Percentiles rank a stretch among this genome's conserved stretches.
Conservation (phyloP, 2,113 vertebrate genomes). For the Centropus unirufus region DNA sequence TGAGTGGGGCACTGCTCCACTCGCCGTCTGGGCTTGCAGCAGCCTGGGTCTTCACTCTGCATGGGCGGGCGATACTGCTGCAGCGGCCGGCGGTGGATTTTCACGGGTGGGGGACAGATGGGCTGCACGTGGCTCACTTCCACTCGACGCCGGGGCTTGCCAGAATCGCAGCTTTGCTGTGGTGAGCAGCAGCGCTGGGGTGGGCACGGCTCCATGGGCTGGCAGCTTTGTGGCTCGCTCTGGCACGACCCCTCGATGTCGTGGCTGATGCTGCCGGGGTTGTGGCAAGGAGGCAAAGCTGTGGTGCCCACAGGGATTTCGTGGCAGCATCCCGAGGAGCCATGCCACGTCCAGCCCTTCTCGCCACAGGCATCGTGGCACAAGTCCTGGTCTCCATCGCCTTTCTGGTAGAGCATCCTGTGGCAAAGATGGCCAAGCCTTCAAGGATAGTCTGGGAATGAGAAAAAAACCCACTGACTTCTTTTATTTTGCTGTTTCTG, state of each 20-base stretch:
- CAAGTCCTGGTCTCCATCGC: background rate
- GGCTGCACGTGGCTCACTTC: conserved; percentile 35
- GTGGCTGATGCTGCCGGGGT: conserved; percentile 7
- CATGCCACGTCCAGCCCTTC: background rate
- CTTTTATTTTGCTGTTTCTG: background rate
- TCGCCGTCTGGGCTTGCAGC: background rate
- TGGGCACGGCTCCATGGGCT: background rate
- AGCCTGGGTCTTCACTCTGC: accelerated
- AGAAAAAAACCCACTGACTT: background rate
- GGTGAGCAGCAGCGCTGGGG: background rate
- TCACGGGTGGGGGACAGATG: background rate
- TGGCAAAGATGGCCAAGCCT: background rate
- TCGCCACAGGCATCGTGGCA: background rate
- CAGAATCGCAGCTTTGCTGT: background rate
- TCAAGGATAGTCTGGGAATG: background rate
- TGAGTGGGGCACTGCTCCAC: background rate
- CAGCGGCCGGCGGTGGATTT: background rate
- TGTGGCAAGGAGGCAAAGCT: background rate
- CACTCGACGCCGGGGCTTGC: conserved; percentile 30
- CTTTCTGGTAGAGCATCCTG: background rate
- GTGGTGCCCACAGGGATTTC: background rate
- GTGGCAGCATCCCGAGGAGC: background rate
- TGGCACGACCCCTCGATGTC: conserved; percentile 32
- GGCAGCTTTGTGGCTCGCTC: background rate
- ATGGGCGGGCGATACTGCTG: conserved; percentile 4